A percentile compares a stretch with the other conserved stretches of the same genome.
phyloP scores from a whole-genome alignment of 2,888 invertebrate genomes.

The Megaustenia siamemsis region DNA sequence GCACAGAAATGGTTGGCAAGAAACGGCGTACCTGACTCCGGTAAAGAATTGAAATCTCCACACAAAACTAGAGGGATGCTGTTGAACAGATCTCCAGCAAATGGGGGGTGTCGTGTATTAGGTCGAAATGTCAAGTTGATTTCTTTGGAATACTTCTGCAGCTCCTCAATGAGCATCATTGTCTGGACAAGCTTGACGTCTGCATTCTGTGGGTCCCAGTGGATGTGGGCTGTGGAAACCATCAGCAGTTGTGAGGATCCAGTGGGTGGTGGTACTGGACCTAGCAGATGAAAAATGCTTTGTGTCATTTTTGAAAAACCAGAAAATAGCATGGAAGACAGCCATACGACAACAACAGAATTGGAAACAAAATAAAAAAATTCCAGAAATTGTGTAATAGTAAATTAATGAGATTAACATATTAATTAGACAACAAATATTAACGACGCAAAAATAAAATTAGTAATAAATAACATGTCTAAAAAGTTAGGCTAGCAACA shows the following conservation, averaged over 20 bases:
- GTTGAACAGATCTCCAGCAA: constrained; percentile 74
- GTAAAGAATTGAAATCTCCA: constrained; percentile 98
- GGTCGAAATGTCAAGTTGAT: constrained; percentile 56
- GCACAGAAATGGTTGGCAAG: no score
- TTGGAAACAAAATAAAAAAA: no score
- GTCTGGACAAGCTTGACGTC: constrained; percentile 99
- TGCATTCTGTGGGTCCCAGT: constrained; percentile 99
- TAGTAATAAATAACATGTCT: no score
- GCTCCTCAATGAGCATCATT: constrained; percentile 98
- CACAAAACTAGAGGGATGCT: constrained; percentile 95
- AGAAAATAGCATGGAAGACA: no score
- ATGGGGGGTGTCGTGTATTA: constrained; percentile 40
- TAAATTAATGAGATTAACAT: no score
- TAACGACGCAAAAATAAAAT: no score
- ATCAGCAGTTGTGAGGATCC: constrained; percentile 83
- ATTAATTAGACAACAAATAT: no score
- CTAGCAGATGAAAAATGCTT: neutral
- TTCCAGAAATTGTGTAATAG: no score
- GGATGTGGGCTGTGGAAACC: constrained; percentile 98
- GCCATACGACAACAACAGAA: no score
- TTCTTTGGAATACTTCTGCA: constrained; percentile 85
- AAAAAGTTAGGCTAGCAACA: no score
- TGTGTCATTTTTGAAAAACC: neutral
- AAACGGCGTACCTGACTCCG: constrained; percentile 96
- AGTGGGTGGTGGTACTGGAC: constrained; percentile 47